Conservation (phyloP, 2,888 invertebrate species). For the Aleiodes testaceus region DNA sequence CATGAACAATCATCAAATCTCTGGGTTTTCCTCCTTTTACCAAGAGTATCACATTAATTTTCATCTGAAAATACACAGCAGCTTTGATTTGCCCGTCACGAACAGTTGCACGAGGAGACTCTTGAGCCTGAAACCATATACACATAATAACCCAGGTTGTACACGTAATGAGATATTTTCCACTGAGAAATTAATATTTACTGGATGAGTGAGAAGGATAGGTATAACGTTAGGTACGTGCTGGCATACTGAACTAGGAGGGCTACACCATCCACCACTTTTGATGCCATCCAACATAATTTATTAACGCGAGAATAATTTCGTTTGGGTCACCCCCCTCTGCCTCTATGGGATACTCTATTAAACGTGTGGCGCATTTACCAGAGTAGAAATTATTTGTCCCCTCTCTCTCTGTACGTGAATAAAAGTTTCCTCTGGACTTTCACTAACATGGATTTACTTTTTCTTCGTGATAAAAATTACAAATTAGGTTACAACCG, state of each 20-base stretch:
- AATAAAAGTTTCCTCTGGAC: slow-evolving; percentile 14
- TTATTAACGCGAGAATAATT: slow-evolving; percentile 50
- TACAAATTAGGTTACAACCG: too few relatives aligned
- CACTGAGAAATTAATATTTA: slow-evolving; percentile 47
- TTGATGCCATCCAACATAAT: slow-evolving; percentile 50
- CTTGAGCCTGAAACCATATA: slow-evolving; percentile 5
- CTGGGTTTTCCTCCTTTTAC: too few relatives aligned
- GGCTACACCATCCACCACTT: slow-evolving; percentile 35
- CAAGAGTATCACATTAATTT: too few relatives aligned
- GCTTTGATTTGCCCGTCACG: too few relatives aligned
- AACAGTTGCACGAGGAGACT: neutral
- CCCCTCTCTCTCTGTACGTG: neutral
- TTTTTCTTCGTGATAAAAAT: too few relatives aligned
- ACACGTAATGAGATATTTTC: slow-evolving; percentile 44
- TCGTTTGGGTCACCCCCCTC: slow-evolving; percentile 4
- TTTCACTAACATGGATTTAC: neutral
- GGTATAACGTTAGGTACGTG: slow-evolving; percentile 4
- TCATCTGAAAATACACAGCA: too few relatives aligned
- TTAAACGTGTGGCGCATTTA: slow-evolving; percentile 23
- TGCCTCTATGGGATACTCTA: slow-evolving; percentile 9
- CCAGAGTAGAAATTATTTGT: slow-evolving; percentile 32
- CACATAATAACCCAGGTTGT: slow-evolving; percentile 3
- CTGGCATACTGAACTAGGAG: slow-evolving; percentile 16
- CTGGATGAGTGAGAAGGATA: slow-evolving; percentile 9
- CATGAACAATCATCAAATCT: too few relatives aligned